A percentile compares a stretch with the other conserved stretches of the same genome.
These are phyloP conservation scores for Leucoraja erinaceus DNA, from an alignment of 2,113 vertebrate genomes.

Conservation along the genomic window DNA sequence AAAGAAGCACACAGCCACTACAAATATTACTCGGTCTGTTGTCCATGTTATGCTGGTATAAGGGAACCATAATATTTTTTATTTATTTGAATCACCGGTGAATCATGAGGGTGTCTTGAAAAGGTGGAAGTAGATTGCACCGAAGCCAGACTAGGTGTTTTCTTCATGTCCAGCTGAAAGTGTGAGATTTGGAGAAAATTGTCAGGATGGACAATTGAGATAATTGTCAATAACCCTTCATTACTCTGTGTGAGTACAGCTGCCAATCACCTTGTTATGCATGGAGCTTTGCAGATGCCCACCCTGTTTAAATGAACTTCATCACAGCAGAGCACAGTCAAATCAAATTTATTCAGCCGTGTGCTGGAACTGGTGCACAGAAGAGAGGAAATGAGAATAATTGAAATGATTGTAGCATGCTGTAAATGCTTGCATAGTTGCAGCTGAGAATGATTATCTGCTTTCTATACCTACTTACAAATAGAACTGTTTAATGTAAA, in stretches of 20 bases:
- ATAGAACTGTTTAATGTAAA: neutral
- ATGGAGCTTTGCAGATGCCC: neutral
- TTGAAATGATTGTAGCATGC: neutral
- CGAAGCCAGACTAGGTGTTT: neutral
- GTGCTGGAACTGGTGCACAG: neutral
- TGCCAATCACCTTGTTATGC: neutral
- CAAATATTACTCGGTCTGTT: neutral
- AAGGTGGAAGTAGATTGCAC: neutral
- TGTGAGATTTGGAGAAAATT: neutral
- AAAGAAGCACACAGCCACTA: neutral
- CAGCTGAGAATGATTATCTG: constrained; percentile 20
- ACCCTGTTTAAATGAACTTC: neutral
- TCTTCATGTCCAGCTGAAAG: neutral
- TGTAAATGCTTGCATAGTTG: neutral
- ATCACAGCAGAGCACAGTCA: neutral
- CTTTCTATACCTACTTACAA: neutral
- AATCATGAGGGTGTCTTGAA: too few relatives aligned
- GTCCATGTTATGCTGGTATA: neutral
- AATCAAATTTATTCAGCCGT: constrained; percentile 22
- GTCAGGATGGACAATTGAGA: neutral
- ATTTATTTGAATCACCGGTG: neutral
- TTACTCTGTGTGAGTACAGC: neutral
- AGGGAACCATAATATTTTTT: neutral
- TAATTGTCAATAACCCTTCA: neutral
- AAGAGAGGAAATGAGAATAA: neutral